Base-by-base conservation (phyloP, 2,113 vertebrate genomes). In the Ageneiosus marmoratus region DNA sequence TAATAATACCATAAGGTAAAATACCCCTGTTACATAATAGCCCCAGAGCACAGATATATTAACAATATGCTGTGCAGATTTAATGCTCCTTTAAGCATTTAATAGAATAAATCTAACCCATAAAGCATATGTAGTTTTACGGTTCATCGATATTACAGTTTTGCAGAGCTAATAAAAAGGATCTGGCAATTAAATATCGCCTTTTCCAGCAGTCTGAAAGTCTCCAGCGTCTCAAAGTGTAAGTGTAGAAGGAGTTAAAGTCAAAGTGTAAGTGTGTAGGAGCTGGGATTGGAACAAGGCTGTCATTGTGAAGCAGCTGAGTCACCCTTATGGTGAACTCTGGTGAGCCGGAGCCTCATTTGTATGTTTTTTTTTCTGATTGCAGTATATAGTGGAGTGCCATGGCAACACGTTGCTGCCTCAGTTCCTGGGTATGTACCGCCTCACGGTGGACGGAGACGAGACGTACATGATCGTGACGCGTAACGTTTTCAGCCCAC, bases 391-490 rank as follows among this genome's bases (percentile, higher is more conserved):
- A 37, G 98, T 99, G 91, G 98, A 99, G 91, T 99, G 98, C 85
- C 98, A 98, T 3, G 98, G 98, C 78, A 97, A 95, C 93, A 98
- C 97, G 4, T 96, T 99, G 48, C 93, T 99, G 87, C 98, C 98
- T 1, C 98, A 99, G 94, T 99, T 99, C 92, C 94, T 99, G 82
- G 97, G 97, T 86, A 99, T 99, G 97, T 99, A 99, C 92, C 91
- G 98, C 69, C 94, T 99, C 80, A 99, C 98, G 0, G 98, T 99
- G 93, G 98, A 99, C 0, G 98, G 98, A 0, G 95, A 98, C 87
- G 98, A 99, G 86, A 99, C 98, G 24, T 99, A 99, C 92, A 98
- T 99, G 97, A 96, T 98, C 80, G 97, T 99, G 60, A 98, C 96
- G 82, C 95, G 98, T 83, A 99, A 98, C 0, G 96, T 99, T 16